phyloP scores from a whole-genome alignment of 2,888 invertebrate species.

The Zeuzera pyrina region DNA sequence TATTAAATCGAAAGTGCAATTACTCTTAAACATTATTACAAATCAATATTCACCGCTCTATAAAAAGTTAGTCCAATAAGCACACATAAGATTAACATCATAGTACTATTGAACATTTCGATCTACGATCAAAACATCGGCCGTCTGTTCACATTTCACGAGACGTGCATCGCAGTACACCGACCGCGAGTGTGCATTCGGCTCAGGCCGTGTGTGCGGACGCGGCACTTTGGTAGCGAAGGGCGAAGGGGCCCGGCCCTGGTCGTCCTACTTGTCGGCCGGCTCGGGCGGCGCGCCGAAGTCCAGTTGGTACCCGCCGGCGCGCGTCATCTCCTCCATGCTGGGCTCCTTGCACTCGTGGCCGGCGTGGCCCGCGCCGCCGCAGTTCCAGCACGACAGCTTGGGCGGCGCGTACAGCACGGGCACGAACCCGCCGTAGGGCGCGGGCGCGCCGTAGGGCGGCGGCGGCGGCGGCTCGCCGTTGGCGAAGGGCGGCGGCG shows the following conservation, averaged over 20 bases:
- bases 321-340: conserved; percentile 92
- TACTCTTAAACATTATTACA: conserved; percentile 28
- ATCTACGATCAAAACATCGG: conserved; percentile 24
- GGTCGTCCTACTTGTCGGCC: conserved; percentile 44
- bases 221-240: conserved; percentile 40
- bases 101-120: conserved; percentile 30
- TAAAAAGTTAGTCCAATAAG: conserved; percentile 34
- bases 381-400: conserved; percentile 93
- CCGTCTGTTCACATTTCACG: neutral
- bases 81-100: conserved; percentile 35
- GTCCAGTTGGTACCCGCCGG: conserved; percentile 79
- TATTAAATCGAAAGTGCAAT: conserved; percentile 50
- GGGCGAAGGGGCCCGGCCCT: conserved; percentile 10
- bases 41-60: conserved; percentile 23
- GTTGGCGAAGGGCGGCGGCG: conserved; percentile 59
- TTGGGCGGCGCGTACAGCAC: conserved; percentile 74
- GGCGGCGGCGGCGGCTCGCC: conserved; percentile 60
- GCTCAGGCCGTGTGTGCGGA: conserved; percentile 21
- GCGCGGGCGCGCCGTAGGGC: conserved; percentile 57
- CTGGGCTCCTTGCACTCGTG: conserved; percentile 92
- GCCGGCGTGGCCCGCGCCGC: conserved; percentile 86
- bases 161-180: too few species aligned
- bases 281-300: conserved; percentile 67
- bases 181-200: conserved; percentile 14
- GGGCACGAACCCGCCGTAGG: conserved; percentile 62